Evolutionary conservation across 2,113 vertebrate species (phyloP).

Genomic region (Hydrolagus affinis): DNA sequence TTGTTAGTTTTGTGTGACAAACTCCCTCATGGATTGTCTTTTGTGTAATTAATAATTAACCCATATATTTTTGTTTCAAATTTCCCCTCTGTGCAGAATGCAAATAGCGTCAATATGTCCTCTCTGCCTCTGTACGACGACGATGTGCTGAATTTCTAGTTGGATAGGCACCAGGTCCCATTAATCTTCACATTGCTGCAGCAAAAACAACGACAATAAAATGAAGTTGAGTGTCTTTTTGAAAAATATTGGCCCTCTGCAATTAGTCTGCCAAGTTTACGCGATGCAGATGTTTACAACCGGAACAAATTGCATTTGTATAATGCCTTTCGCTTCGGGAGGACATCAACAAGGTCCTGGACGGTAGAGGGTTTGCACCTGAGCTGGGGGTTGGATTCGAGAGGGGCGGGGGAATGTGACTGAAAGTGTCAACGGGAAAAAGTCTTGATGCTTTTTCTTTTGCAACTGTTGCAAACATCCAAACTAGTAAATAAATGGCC

Average conservation of each 20-base stretch:
- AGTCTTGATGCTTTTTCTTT: neutral
- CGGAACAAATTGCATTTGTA: no score
- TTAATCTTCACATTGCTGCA: constrained; percentile 1
- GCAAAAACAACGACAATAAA: neutral
- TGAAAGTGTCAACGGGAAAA: no score
- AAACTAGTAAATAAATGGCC: neutral
- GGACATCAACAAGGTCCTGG: no score
- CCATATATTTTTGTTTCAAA: neutral
- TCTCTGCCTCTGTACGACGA: neutral
- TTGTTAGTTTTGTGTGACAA: constrained; percentile 8
- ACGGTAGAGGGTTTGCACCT: no score
- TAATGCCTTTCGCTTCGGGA: no score
- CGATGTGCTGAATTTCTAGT: constrained; percentile 14
- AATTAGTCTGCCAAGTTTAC: constrained; percentile 13
- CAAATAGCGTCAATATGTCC: neutral
- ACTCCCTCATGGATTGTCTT: neutral
- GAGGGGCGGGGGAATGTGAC: no score
- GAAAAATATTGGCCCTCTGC: neutral
- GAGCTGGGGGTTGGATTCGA: no score
- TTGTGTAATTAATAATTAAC: constrained; percentile 30
- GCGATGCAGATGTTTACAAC: constrained; percentile 13
- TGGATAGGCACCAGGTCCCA: constrained; percentile 6
- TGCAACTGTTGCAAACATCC: neutral
- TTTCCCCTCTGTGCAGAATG: neutral
- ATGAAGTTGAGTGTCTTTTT: neutral